Evolutionary conservation across 1,140 invertebrate genomes (phyloP), one percentile per base, ranked within the genome.

Genomic region (Euwallacea similis): DNA sequence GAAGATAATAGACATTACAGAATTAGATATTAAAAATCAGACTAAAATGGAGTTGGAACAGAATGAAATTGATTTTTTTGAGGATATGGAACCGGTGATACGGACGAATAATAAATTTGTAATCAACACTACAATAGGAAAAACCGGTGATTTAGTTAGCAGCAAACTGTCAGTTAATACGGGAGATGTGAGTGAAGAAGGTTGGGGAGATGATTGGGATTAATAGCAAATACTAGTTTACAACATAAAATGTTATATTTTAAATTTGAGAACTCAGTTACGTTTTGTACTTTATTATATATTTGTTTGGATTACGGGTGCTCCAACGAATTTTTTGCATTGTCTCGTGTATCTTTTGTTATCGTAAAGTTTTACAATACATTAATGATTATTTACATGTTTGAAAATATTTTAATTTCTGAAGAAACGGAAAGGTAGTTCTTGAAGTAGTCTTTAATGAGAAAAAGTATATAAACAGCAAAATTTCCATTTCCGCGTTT

Each of bases 81-180:
- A 88, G 62, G 92, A 93, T 77, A 94, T 94, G 92, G 90, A 89
- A 74, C 92, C 92, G 7, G 86, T 92, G 6, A 93, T 94, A 75
- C 86, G 90, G 58, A 88, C 87, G 74, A 84, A 87, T 8, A 85
- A 84, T 50, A 78, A 76, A 61, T 81, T 73, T 74, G 33, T 81
- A 42, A 69, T 80, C 59, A 65, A 71, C 21, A 71, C 75, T 11
- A 58, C 13, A 43, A 54, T 33, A 54, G 70, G 74, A 44, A 70
- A 71, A 47, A 61, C 42, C 15, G 64, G 58, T 66, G 16, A 65
- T 59, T 42, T 67, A 58, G 50, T 66, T 21, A 73, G 58, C 47
- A 77, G 69, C 56, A 78, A 78, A 71, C 58, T 79, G 16, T 72
- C 73, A 55, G 72, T 76, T 62, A 69, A 64, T 41, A 71, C 73